phyloP scores from a whole-genome alignment of 2,888 invertebrate genomes.

The Rhaphigaster nebulosa region DNA sequence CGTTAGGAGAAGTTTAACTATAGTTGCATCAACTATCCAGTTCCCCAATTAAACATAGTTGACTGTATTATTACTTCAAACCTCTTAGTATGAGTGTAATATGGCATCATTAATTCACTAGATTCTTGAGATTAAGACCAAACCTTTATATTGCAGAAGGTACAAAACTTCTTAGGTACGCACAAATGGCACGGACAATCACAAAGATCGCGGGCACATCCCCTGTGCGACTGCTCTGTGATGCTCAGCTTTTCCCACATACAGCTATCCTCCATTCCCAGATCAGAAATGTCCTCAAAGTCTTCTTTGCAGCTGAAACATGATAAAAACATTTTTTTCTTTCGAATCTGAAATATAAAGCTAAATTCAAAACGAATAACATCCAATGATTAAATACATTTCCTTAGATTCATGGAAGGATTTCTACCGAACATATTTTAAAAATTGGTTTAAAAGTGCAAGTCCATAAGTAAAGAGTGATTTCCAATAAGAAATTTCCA shows the following conservation, averaged over 20 bases:
- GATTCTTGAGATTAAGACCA: not conserved
- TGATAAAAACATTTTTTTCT: not conserved
- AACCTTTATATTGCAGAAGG: slow-evolving; percentile 63
- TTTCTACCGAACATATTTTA: no score
- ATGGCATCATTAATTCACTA: not conserved
- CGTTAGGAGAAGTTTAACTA: no score
- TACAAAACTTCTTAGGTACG: slow-evolving; percentile 62
- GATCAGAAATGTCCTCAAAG: slow-evolving; percentile 62
- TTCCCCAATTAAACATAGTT: no score
- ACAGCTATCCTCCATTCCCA: slow-evolving; percentile 55
- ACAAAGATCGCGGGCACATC: slow-evolving; percentile 68
- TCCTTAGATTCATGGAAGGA: no score
- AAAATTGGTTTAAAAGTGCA: no score
- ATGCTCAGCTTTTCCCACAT: slow-evolving; percentile 60
- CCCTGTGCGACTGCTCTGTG: slow-evolving; percentile 57
- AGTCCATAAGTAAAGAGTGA: no score
- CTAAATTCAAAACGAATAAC: no score
- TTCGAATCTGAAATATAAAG: no score
- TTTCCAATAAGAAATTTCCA: no score
- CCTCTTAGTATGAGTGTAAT: not conserved
- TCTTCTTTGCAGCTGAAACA: slow-evolving; percentile 59
- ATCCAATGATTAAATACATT: no score
- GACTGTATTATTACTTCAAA: no score
- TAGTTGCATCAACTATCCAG: no score
- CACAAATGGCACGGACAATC: slow-evolving; percentile 74